Percentiles rank a stretch among this genome's conserved stretches.
These are phyloP conservation scores for Lepidothrix coronata DNA, from an alignment of 2,113 vertebrate species.

Conservation along the genomic window DNA sequence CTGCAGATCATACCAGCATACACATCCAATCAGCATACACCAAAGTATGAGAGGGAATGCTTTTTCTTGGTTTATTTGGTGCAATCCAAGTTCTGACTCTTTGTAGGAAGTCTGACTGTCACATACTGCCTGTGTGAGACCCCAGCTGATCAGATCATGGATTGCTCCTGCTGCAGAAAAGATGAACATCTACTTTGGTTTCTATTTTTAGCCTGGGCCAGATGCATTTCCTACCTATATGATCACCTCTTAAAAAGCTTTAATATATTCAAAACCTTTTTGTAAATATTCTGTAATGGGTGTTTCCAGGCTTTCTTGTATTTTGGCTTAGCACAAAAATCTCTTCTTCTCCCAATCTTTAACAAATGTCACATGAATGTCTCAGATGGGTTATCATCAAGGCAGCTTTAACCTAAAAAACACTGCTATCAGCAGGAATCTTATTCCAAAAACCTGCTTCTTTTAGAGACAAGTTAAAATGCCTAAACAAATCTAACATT, in stretches of 20 bases:
- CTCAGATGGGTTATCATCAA: not conserved
- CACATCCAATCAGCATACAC: not conserved
- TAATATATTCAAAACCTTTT: not conserved
- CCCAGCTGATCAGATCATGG: not conserved
- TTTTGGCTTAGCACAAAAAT: not conserved
- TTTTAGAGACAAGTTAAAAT: not conserved
- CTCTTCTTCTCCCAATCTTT: not conserved
- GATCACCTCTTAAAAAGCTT: not conserved
- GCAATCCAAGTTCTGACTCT: not conserved
- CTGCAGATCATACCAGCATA: not conserved
- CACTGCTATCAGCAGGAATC: not conserved
- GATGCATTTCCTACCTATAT: not conserved
- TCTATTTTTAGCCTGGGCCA: not conserved
- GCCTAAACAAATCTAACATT: slow-evolving; percentile 29
- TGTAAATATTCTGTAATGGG: not conserved
- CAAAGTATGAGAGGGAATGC: not conserved
- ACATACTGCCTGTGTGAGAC: not conserved
- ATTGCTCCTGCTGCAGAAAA: not conserved
- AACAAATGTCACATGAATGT: not conserved
- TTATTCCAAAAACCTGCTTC: not conserved
- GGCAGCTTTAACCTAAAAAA: slow-evolving; percentile 14
- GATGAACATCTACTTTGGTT: not conserved
- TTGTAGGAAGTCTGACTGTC: not conserved
- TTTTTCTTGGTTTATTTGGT: not conserved
- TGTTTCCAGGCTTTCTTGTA: not conserved